Evolutionary conservation across 2,797 vertebrate species (phyloP), one percentile per base, ranked within the genome.

Genomic region (Galaxias olidus): DNA sequence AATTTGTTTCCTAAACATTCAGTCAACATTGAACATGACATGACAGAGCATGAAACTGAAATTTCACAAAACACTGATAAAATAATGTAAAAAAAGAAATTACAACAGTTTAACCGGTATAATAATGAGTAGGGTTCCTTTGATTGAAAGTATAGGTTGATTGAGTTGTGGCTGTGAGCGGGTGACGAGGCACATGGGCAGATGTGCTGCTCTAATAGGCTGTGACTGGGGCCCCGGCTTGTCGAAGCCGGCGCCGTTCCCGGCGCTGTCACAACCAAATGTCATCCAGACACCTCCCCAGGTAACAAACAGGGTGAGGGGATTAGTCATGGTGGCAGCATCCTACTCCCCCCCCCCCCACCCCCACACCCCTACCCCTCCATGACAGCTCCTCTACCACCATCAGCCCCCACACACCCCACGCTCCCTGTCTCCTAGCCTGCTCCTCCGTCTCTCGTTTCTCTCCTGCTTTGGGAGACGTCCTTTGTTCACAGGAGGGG

Each of bases 271-370:
- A 87, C 83, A 82, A 78, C 75, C 84, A 82, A 87, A 70, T 87
- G 88, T 85, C 80, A 85, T 81, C 83, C 86, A 88, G 87, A 83
- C 86, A 86, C 88, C 83, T 88, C 84, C 86, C 84, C 79, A 85
- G 86, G 83, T 87, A 87, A 71, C 57, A 40, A 69, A 51, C 73
- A 64, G 60, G 79, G 81, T 78, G 84, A 86, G 30, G 55, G 56
- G 46, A 59, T 81, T 88, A 89, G 87, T 88, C 84, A 78, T 79
- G 15, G 48, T 71, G 65, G 71, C 69, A 78, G 63, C 49, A 64
- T 69, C 68, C 48, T 40, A 40, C 20, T 14, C 18, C 13, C 52
- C 44, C 18, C 67, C 48, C 44, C 17, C 18, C 20, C 44, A 20
- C 58, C 17, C 42, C 46, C 59, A 47, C 9, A n/a, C n/a, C n/a